phyloP scores from a whole-genome alignment of 2,888 invertebrate species.

The Prosapia bicincta region DNA sequence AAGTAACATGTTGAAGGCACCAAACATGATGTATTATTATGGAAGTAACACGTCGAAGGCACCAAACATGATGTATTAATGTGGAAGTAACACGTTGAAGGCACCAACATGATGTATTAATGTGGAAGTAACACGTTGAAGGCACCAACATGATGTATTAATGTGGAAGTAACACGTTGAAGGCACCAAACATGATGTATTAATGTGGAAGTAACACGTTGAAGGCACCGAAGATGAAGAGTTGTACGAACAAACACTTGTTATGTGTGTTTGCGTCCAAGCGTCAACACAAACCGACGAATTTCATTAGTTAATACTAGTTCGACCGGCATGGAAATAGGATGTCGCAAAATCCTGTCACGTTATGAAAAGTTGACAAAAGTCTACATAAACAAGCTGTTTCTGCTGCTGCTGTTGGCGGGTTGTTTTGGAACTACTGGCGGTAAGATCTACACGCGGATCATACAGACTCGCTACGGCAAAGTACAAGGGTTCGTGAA shows the following conservation, averaged over 20 bases:
- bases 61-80: too few relatives aligned
- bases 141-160: too few relatives aligned
- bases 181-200: too few relatives aligned
- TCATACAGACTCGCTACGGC: conserved; percentile 35
- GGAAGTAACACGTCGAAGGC: too few relatives aligned
- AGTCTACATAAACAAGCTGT: conserved; percentile 3
- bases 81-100: too few relatives aligned
- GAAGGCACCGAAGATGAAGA: not conserved
- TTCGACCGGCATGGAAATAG: not conserved
- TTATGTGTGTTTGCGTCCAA: not conserved
- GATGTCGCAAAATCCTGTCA: not conserved
- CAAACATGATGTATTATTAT: too few relatives aligned
- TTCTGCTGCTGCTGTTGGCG: conserved; percentile 7
- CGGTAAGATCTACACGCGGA: conserved; percentile 31
- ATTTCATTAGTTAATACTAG: not conserved
- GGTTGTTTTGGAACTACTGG: conserved; percentile 13
- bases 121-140: too few relatives aligned
- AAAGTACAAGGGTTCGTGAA: conserved; percentile 30
- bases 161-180: too few relatives aligned
- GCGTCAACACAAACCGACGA: not conserved
- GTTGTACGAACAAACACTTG: not conserved
- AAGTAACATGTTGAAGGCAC: too few relatives aligned
- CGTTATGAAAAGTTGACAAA: not conserved
- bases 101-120: too few relatives aligned
- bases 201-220: too few relatives aligned